phyloP scores from a whole-genome alignment of 2,888 invertebrate species.

The Tetropium fuscum region DNA sequence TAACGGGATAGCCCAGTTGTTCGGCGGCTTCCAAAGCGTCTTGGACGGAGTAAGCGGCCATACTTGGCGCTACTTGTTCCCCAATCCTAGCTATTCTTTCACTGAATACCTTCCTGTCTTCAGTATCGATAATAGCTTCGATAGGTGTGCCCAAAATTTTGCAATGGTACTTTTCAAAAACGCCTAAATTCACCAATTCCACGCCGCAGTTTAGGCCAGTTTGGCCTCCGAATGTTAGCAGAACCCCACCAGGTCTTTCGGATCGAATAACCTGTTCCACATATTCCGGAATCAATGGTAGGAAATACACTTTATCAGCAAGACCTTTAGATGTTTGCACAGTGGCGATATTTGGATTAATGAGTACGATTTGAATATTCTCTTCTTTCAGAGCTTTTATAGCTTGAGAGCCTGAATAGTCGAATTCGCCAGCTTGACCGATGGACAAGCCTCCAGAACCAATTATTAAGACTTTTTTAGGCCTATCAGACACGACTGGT shows the following conservation, averaged over 20 bases:
- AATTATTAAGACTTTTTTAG: constrained; percentile 69
- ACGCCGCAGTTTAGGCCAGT: constrained; percentile 99
- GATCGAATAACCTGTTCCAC: constrained; percentile 97
- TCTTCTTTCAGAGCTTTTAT: constrained; percentile 98
- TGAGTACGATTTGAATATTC: constrained; percentile 93
- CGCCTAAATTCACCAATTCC: constrained; percentile 83
- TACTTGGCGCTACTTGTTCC: constrained; percentile 95
- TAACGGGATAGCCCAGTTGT: constrained; percentile 93
- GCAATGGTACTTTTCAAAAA: constrained; percentile 90
- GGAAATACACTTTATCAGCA: constrained; percentile 98
- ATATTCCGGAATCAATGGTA: constrained; percentile 94
- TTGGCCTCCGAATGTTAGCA: constrained; percentile 98
- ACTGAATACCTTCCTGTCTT: constrained; percentile 96
- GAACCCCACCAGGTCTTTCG: constrained; percentile 96
- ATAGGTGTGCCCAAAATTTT: constrained; percentile 97
- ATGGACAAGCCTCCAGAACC: constrained; percentile 85
- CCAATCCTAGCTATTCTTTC: constrained; percentile 90
- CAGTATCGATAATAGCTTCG: constrained; percentile 94
- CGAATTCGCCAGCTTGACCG: constrained; percentile 99
- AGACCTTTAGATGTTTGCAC: constrained; percentile 99
- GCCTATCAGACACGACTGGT: constrained; percentile 64
- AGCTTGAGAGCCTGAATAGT: constrained; percentile 98
- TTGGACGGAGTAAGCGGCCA: constrained; percentile 89
- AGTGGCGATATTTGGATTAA: constrained; percentile 99
- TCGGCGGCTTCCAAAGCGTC: constrained; percentile 91